Evolutionary conservation across 2,888 invertebrate genomes (phyloP).

Genomic region (Cheilosia vulpina): DNA sequence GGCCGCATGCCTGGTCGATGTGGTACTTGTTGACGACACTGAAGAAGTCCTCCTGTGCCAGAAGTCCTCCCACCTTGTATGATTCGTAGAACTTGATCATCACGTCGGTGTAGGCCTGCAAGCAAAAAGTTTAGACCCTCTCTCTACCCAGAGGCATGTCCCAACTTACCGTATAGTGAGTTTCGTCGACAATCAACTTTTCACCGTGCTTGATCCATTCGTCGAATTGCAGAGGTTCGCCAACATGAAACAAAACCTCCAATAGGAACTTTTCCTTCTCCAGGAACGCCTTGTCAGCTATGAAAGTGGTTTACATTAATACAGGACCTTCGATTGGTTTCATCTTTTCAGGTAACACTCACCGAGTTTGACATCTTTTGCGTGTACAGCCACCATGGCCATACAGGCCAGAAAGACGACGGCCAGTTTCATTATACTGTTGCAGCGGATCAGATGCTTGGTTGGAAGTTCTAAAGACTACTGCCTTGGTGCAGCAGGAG

Average conservation of each 20-base stretch:
- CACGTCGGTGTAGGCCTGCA: slow-evolving; percentile 76
- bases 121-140: background rate
- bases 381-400: slow-evolving; percentile 78
- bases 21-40: slow-evolving; percentile 84
- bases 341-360: slow-evolving; percentile 5
- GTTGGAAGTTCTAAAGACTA: slow-evolving; percentile 29
- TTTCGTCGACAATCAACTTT: slow-evolving; percentile 34
- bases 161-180: slow-evolving; percentile 31
- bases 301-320: background rate
- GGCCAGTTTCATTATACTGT: slow-evolving; percentile 79
- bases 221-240: slow-evolving; percentile 44
- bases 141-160: too few species aligned
- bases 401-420: slow-evolving; percentile 79
- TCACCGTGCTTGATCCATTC: slow-evolving; percentile 46
- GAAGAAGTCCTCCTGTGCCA: slow-evolving; percentile 85
- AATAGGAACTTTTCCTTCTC: slow-evolving; percentile 79
- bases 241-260: slow-evolving; percentile 78
- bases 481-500: slow-evolving; percentile 1
- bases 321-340: background rate
- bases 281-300: slow-evolving; percentile 78
- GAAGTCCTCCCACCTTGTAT: slow-evolving; percentile 82
- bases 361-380: slow-evolving; percentile 52
- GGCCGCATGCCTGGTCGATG: slow-evolving; percentile 85
- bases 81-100: slow-evolving; percentile 80
- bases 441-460: slow-evolving; percentile 61